phyloP scores from a whole-genome alignment of 1,140 invertebrate species.

The Mercenaria mercenaria region DNA sequence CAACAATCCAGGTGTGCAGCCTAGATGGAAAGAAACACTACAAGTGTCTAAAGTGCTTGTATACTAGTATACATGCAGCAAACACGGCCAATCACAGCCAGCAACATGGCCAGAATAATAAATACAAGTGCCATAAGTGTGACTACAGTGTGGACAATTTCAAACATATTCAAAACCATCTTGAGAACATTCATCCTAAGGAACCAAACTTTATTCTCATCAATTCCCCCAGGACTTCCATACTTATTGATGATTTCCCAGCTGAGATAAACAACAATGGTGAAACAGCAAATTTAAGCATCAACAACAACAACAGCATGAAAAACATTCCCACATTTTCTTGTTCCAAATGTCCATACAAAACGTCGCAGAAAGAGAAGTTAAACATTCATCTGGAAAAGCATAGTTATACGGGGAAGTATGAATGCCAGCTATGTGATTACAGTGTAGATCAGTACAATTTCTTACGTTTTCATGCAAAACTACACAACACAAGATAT shows the following conservation, averaged over 20 bases:
- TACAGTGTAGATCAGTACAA: slow-evolving; percentile 75
- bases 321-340: neutral
- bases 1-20: slow-evolving; percentile 74
- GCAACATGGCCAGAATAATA: slow-evolving; percentile 76
- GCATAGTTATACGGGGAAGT: slow-evolving; percentile 74
- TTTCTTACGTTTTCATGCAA: slow-evolving; percentile 68
- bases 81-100: slow-evolving; percentile 77
- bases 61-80: slow-evolving; percentile 76
- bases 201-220: slow-evolving; percentile 69
- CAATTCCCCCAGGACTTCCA: slow-evolving; percentile 41
- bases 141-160: slow-evolving; percentile 77
- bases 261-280: slow-evolving; percentile 39
- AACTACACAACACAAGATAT: slow-evolving; percentile 63
- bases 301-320: neutral
- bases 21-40: slow-evolving; percentile 77
- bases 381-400: slow-evolving; percentile 72
- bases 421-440: slow-evolving; percentile 78
- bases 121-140: slow-evolving; percentile 79
- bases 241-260: slow-evolving; percentile 55
- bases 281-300: neutral
- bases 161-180: slow-evolving; percentile 77
- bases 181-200: slow-evolving; percentile 76
- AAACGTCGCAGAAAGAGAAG: slow-evolving; percentile 69
- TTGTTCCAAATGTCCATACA: slow-evolving; percentile 78
- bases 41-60: slow-evolving; percentile 79